Base-by-base conservation (phyloP, 2,113 vertebrate genomes). In the Bubo blakistoni region DNA sequence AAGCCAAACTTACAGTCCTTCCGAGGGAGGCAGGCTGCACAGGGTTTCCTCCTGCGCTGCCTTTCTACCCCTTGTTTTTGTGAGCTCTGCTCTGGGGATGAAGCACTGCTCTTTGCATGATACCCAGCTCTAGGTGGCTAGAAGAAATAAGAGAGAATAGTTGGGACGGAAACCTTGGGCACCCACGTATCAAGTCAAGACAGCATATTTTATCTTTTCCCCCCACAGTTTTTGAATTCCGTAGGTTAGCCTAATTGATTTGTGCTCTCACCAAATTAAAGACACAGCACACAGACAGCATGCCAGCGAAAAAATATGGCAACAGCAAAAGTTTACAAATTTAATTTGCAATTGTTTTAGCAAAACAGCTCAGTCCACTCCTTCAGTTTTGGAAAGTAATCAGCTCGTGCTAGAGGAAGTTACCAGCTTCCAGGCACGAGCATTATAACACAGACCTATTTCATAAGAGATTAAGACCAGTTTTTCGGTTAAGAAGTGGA, bases 361-460 rank as follows among this genome's bases (percentile, higher is more conserved):
- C 95, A 98, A 97, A 98, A 98, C 97, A 97, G 95, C 94, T 98
- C 94, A 95, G 97, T 97, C 97, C 96, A 97, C 96, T 97, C 97
- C 96, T 97, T 97, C 78, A 72, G 90, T 93, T 97, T 94, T 97
- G 97, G 97, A 98, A 98, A 97, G 94, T 96, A 85, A 95, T 98
- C 90, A 94, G 96, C 96, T 97, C 40, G 2, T 87, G 90, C 93
- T 97, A 97, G 93, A 97, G 96, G 74, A 91, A 97, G 97, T 97
- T 94, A 95, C 81, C 79, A 88, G 74, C 92, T 91, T 88, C 88
- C 86, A 91, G 67, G 61, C 63, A 90, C 16, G 10, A 97, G 87
- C 78, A 83, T 61, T 59, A 25, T 8, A 85, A 84, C 22, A 0
- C 77, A 90, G 67, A 58, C 36, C 29, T 69, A 73, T 96, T 95